phyloP scores from a whole-genome alignment of 1,140 invertebrate species.

The Bombus waltoni region DNA sequence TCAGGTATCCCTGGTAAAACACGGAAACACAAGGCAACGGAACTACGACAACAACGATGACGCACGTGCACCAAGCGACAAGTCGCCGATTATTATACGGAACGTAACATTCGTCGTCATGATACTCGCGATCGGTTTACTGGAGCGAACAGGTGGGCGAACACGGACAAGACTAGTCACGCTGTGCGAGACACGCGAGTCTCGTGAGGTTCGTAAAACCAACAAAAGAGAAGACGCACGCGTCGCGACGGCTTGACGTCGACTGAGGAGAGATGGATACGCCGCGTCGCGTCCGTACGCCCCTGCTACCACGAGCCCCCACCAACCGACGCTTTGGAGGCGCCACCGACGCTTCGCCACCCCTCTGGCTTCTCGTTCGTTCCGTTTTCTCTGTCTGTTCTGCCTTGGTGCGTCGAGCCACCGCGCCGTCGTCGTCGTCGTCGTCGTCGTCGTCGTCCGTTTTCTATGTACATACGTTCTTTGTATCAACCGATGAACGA shows the following conservation, averaged over 20 bases:
- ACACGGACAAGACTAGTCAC: conserved; percentile 62
- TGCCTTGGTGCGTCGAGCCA: background rate
- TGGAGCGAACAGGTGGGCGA: conserved; percentile 76
- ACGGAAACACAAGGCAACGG: background rate
- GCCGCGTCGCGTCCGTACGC: conserved; percentile 71
- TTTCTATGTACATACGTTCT: background rate
- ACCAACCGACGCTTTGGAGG: conserved; percentile 34
- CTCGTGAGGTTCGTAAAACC: conserved; percentile 58
- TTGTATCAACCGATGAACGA: background rate
- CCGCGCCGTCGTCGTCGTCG: conserved; percentile 24
- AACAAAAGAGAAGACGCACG: conserved; percentile 70
- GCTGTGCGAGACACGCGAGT: conserved; percentile 69
- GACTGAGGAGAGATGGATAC: conserved; percentile 73
- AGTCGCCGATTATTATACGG: background rate
- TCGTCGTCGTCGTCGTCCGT: background rate
- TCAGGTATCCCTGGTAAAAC: background rate
- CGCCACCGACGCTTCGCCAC: conserved; percentile 61
- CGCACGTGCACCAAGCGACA: conserved; percentile 34
- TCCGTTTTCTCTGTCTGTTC: conserved; percentile 21
- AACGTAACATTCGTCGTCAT: background rate
- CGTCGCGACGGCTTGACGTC: conserved; percentile 80
- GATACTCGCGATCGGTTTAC: conserved; percentile 32
- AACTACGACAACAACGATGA: background rate
- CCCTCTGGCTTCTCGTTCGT: conserved; percentile 31
- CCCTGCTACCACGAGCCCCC: conserved; percentile 48